Conservation (phyloP, 2,797 vertebrate species). For the Synanceia verrucosa region DNA sequence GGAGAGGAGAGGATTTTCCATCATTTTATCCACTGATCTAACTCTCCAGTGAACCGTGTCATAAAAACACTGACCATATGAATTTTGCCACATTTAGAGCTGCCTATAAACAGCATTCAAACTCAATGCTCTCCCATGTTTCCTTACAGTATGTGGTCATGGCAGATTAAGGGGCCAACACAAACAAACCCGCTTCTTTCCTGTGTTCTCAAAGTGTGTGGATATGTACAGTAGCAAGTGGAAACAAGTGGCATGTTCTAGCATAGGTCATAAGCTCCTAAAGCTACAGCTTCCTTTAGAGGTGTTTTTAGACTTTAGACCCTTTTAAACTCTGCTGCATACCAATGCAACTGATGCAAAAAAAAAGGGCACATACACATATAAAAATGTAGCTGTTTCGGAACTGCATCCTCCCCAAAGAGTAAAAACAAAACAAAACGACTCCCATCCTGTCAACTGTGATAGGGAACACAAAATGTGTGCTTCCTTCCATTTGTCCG, state of each 20-base stretch:
- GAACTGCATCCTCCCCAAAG: slow-evolving; percentile 30
- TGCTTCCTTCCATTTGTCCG: neutral
- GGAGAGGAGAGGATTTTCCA: slow-evolving; percentile 11
- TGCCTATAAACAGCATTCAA: neutral
- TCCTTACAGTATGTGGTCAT: slow-evolving; percentile 38
- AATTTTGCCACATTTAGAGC: neutral
- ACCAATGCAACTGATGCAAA: neutral
- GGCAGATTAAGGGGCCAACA: slow-evolving; percentile 47
- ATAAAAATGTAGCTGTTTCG: neutral
- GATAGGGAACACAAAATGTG: slow-evolving; percentile 18
- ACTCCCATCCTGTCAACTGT: slow-evolving; percentile 27
- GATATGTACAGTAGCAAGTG: slow-evolving; percentile 28
- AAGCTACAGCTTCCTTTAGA: slow-evolving; percentile 31
- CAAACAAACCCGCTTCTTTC: slow-evolving; percentile 57
- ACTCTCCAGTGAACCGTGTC: neutral
- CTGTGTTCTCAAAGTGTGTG: slow-evolving; percentile 30
- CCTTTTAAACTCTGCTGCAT: neutral
- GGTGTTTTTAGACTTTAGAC: too few species aligned
- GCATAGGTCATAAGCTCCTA: slow-evolving; percentile 8
- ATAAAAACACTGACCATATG: neutral
- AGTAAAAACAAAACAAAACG: slow-evolving; percentile 32
- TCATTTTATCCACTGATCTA: neutral
- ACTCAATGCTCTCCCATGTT: slow-evolving; percentile 1
- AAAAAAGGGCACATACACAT: neutral
- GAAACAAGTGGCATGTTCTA: slow-evolving; percentile 18